phyloP scores from a whole-genome alignment of 1,140 invertebrate genomes.

The Diprion similis region DNA sequence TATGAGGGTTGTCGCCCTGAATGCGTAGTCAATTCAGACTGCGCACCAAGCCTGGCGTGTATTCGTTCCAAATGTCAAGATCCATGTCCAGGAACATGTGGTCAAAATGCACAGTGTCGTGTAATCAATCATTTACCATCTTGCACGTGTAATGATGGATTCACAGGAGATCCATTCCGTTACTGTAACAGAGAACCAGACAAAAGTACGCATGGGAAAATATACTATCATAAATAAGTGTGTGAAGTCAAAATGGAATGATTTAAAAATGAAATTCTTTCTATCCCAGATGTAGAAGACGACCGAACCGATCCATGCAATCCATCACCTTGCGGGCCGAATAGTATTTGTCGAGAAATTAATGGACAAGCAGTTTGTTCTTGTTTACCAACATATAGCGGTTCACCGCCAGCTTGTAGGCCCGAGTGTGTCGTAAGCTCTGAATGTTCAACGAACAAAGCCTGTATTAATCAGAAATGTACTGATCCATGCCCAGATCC shows the following conservation, averaged over 20 bases:
- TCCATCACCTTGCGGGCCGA: constrained; percentile 56
- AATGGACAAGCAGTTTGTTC: constrained; percentile 52
- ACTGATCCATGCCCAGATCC: constrained; percentile 47
- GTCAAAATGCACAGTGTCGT: constrained; percentile 73
- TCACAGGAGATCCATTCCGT: constrained; percentile 73
- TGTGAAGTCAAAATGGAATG: constrained; percentile 18
- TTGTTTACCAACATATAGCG: constrained; percentile 71
- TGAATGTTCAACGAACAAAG: constrained; percentile 51
- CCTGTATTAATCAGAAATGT: constrained; percentile 58
- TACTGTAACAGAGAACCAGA: constrained; percentile 62
- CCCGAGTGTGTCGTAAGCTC: constrained; percentile 54
- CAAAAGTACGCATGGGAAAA: constrained; percentile 58
- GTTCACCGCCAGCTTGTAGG: constrained; percentile 49
- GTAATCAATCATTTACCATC: constrained; percentile 74
- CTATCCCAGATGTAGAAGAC: constrained; percentile 31
- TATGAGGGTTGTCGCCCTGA: constrained; percentile 71
- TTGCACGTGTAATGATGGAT: constrained; percentile 73
- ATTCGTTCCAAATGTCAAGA: constrained; percentile 72
- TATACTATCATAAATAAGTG: not conserved
- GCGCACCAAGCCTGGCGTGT: constrained; percentile 70
- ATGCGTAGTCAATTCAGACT: constrained; percentile 74
- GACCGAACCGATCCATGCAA: constrained; percentile 44
- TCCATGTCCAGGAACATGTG: constrained; percentile 74
- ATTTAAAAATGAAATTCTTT: not conserved
- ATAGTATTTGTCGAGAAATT: constrained; percentile 50